phyloP scores from a whole-genome alignment of 2,888 invertebrate genomes.

The Griposia aprilina region DNA sequence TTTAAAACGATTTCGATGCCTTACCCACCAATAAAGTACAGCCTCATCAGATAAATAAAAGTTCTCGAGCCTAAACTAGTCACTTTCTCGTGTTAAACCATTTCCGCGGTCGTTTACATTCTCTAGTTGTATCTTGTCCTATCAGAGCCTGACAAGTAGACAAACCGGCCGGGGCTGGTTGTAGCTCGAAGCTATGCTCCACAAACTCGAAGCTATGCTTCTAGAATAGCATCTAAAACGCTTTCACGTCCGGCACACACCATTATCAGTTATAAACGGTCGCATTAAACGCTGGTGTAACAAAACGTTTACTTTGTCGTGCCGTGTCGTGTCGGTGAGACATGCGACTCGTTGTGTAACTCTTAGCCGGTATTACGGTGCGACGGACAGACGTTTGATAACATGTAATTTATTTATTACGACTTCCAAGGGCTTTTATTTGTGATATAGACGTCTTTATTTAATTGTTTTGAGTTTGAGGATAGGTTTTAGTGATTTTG shows the following conservation, averaged over 20 bases:
- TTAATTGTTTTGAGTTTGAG: conserved; percentile 31
- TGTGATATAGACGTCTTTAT: conserved; percentile 62
- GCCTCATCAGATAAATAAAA: conserved; percentile 25
- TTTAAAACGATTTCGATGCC: background rate
- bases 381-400: conserved; percentile 60
- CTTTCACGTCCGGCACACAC: conserved; percentile 59
- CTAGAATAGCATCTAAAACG: conserved; percentile 33
- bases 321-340: conserved; percentile 52
- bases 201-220: conserved; percentile 40
- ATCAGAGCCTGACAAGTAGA: conserved; percentile 45
- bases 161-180: conserved; percentile 44
- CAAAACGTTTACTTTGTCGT: conserved; percentile 51
- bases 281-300: conserved; percentile 48
- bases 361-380: conserved; percentile 55
- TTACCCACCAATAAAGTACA: background rate
- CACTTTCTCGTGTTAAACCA: conserved; percentile 53
- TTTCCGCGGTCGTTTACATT: conserved; percentile 57
- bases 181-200: conserved; percentile 37
- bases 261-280: conserved; percentile 58
- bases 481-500: background rate
- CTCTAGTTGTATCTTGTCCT: conserved; percentile 47
- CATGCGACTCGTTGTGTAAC: conserved; percentile 66
- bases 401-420: conserved; percentile 65
- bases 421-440: conserved; percentile 54
- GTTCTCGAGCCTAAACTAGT: conserved; percentile 14